Conservation (phyloP, 2,888 invertebrate species). For the Drosophila infuscata region DNA sequence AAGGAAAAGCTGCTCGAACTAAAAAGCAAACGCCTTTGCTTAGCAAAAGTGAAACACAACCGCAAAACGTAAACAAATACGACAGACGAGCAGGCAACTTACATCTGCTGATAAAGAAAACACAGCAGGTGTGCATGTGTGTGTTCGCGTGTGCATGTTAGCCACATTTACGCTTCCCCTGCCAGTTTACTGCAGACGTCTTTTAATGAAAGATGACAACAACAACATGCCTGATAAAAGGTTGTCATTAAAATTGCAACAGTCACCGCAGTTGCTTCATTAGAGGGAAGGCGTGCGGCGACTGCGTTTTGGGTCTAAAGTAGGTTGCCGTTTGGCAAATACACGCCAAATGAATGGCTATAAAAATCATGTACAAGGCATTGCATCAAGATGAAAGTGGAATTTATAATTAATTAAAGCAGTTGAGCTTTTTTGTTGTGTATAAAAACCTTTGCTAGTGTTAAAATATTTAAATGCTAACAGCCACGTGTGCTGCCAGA, state of each 20-base stretch:
- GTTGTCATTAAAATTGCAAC: slow-evolving; percentile 76
- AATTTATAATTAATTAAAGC: slow-evolving; percentile 61
- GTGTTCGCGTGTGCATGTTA: slow-evolving; percentile 1
- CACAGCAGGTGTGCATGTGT: slow-evolving; percentile 15
- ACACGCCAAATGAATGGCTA: slow-evolving; percentile 42
- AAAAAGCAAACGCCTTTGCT: slow-evolving; percentile 68
- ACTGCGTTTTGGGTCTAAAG: slow-evolving; percentile 47
- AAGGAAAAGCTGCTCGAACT: slow-evolving; percentile 38
- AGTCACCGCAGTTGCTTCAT: slow-evolving; percentile 58
- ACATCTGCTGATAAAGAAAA: slow-evolving; percentile 82
- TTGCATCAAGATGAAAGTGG: slow-evolving; percentile 80
- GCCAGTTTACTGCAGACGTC: slow-evolving; percentile 35
- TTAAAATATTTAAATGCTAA: neutral
- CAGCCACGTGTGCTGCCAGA: slow-evolving; percentile 27
- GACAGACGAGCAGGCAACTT: slow-evolving; percentile 60
- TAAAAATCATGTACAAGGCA: slow-evolving; percentile 48
- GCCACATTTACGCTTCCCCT: neutral
- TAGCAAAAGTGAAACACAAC: slow-evolving; percentile 72
- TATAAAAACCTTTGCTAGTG: neutral
- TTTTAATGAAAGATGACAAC: slow-evolving; percentile 78
- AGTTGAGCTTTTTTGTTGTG: neutral
- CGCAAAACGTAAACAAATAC: slow-evolving; percentile 72
- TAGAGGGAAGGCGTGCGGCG: slow-evolving; percentile 40
- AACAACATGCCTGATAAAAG: slow-evolving; percentile 71
- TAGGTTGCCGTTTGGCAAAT: slow-evolving; percentile 74